phyloP scores from a whole-genome alignment of 2,888 invertebrate species.

The Hyposoter didymator region DNA sequence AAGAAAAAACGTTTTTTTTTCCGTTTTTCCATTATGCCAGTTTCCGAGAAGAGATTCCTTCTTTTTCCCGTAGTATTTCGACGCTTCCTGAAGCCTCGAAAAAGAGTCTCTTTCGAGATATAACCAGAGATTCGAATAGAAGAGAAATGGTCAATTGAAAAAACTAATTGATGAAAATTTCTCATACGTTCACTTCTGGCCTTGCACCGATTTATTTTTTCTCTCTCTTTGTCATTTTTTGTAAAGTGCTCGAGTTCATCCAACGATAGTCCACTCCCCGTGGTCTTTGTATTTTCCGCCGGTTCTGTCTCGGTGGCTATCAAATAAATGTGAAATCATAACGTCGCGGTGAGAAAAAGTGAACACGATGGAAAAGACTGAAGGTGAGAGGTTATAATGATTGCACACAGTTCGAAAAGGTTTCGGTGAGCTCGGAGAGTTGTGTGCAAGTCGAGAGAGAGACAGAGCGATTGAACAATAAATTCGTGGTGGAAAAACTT shows the following conservation, averaged over 20 bases:
- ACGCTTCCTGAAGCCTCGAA: not conserved
- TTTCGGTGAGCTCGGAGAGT: conserved; percentile 5
- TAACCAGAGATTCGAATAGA: conserved; percentile 1
- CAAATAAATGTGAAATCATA: conserved; percentile 12
- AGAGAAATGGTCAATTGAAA: conserved; percentile 24
- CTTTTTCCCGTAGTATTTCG: not conserved
- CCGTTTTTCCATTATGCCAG: not conserved
- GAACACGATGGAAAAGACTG: not conserved
- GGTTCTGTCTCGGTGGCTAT: not conserved
- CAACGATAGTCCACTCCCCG: not conserved
- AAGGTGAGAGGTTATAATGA: conserved; percentile 7
- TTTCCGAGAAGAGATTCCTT: not conserved
- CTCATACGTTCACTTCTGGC: not conserved
- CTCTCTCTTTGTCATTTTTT: not conserved
- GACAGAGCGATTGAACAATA: conserved; percentile 4
- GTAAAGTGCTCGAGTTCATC: not conserved
- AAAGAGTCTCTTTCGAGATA: not conserved
- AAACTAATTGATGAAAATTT: conserved; percentile 42
- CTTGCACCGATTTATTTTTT: conserved; percentile 18
- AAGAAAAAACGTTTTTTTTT: not conserved
- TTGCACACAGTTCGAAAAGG: conserved; percentile 26
- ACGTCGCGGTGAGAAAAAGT: not conserved
- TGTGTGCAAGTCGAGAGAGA: not conserved
- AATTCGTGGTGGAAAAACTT: conserved; percentile 28
- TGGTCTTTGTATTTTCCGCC: not conserved